Percentiles rank a stretch among this genome's conserved stretches.
Evolutionary conservation across 1,140 invertebrate species (phyloP).

Genomic region (Zaprionus africanus): DNA sequence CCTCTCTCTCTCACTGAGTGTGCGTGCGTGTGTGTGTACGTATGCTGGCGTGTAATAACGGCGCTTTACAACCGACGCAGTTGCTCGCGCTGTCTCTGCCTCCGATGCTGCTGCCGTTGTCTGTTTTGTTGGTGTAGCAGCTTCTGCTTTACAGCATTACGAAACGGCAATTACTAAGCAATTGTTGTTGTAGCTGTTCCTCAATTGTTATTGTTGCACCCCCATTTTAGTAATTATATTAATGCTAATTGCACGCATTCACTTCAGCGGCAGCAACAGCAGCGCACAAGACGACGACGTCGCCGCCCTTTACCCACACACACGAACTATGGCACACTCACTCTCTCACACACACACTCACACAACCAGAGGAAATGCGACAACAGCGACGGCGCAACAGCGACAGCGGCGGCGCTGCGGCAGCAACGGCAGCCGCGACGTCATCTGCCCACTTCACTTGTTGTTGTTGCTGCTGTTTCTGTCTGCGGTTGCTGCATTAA

Average conservation of each 20-base stretch:
- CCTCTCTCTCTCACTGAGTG: neutral
- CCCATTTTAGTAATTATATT: conserved; percentile 66
- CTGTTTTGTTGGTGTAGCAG: conserved; percentile 25
- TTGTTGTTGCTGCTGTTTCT: conserved; percentile 44
- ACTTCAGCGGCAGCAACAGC: conserved; percentile 27
- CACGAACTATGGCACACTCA: neutral
- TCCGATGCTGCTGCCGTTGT: conserved; percentile 11
- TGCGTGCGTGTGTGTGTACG: conserved; percentile 25
- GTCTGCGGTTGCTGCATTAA: conserved; percentile 52
- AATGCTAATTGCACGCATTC: conserved; percentile 78
- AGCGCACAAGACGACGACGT: conserved; percentile 18
- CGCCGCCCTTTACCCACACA: conserved; percentile 50
- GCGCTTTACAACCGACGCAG: conserved; percentile 52
- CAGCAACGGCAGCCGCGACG: conserved; percentile 14
- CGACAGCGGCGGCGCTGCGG: conserved; percentile 33
- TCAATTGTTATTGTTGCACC: conserved; percentile 53
- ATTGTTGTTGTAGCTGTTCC: conserved; percentile 53
- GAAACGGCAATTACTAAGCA: conserved; percentile 73
- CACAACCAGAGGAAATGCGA: conserved; percentile 14
- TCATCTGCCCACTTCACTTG: conserved; percentile 55
- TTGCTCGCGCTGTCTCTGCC: conserved; percentile 19
- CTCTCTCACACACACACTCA: conserved; percentile 22
- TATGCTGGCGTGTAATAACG: conserved; percentile 43
- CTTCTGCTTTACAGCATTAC: conserved; percentile 53
- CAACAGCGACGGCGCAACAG: conserved; percentile 56